Percentiles rank a stretch among this genome's conserved stretches.
Conservation (phyloP, 1,140 invertebrate genomes). For the Drosophila ambigua region DNA sequence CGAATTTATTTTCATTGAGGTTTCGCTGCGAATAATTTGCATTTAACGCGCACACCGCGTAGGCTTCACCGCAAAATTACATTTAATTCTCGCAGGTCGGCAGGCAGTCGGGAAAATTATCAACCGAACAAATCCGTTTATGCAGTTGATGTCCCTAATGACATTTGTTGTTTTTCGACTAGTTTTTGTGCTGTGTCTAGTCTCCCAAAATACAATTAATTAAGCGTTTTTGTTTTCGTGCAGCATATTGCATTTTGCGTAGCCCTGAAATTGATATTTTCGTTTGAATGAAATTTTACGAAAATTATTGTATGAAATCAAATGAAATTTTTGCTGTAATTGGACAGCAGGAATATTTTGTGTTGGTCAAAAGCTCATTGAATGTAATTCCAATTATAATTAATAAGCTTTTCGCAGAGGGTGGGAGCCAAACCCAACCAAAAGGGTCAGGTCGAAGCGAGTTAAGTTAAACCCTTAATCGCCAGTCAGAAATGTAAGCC, state of each 20-base stretch:
- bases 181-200: constrained; percentile 11
- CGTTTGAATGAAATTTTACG: neutral
- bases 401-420: no score
- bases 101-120: constrained; percentile 14
- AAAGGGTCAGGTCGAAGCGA: no score
- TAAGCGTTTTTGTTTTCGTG: constrained; percentile 8
- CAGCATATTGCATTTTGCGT: neutral
- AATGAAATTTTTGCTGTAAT: constrained; percentile 5
- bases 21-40: constrained; percentile 44
- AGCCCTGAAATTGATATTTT: neutral
- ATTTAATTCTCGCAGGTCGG: constrained; percentile 44
- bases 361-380: neutral
- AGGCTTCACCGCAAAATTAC: constrained; percentile 55
- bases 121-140: constrained; percentile 39
- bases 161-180: constrained; percentile 24
- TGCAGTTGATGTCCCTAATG: constrained; percentile 37
- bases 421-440: no score
- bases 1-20: constrained; percentile 50
- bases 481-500: neutral
- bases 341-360: neutral
- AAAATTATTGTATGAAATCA: constrained; percentile 2
- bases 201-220: constrained; percentile 27
- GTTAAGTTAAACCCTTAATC: no score
- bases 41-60: constrained; percentile 32
- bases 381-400: no score